Evolutionary conservation across 2,797 vertebrate species (phyloP).

Genomic region (Crypturellus tataupa): DNA sequence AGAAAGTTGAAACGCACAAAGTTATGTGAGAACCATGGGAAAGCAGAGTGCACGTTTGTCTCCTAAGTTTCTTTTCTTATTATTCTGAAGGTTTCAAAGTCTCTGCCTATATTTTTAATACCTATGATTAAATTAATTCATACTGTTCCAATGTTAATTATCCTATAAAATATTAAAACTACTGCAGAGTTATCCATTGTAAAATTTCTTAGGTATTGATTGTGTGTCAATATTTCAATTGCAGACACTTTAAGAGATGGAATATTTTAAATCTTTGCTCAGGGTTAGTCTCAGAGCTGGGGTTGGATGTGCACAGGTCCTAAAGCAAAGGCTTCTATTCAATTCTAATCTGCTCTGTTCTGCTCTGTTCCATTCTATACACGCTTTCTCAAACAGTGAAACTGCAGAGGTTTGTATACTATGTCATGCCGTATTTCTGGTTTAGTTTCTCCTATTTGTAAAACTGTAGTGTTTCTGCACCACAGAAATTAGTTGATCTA

Average conservation of each 20-base stretch:
- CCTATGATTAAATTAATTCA: neutral
- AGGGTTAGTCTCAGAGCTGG: neutral
- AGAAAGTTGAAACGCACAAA: neutral
- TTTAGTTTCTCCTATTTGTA: neutral
- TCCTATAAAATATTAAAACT: neutral
- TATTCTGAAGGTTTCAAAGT: neutral
- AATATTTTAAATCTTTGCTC: slow-evolving; percentile 8
- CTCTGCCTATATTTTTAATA: neutral
- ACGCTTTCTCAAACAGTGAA: neutral
- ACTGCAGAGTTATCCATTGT: neutral
- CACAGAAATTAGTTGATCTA: neutral
- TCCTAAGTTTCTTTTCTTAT: neutral
- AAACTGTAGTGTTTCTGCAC: neutral
- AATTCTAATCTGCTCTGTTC: neutral
- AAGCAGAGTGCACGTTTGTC: neutral
- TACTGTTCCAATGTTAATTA: slow-evolving; percentile 28
- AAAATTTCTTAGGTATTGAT: slow-evolving; percentile 47
- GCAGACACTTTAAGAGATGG: slow-evolving; percentile 5
- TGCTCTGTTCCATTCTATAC: neutral
- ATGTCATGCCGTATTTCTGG: neutral
- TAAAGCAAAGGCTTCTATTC: neutral
- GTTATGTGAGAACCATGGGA: neutral
- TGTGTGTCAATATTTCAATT: slow-evolving; percentile 28
- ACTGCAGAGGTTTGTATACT: neutral
- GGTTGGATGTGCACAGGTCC: neutral